Evolutionary conservation across 2,888 invertebrate genomes (phyloP), one percentile per base, ranked within the genome.

Genomic region (Brachyopa scutellaris): DNA sequence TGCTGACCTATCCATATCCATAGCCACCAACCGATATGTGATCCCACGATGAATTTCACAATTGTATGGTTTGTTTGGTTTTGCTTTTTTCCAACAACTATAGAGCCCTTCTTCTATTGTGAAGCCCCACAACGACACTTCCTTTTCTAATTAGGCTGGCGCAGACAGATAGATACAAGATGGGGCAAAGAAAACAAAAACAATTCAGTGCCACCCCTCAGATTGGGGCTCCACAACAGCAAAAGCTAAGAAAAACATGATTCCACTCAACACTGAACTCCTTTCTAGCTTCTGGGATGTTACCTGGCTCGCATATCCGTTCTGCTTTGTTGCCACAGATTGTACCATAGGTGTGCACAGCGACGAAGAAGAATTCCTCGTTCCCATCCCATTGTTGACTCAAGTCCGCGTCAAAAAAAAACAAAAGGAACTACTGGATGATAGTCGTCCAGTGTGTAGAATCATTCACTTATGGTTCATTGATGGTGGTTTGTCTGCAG

Each of bases 401-500:
- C 4, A 6, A 5, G 26, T 26, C 4, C 26, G 26, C 26, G 26
- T 6, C 26, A 26, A 26, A 26, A 5, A 26, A n/a, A n/a, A n/a
- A n/a, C n/a, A n/a, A 26, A 6, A 6, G 6, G 26, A 5, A 26
- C 4, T 26, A 5, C 26, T 21, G 33, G 13, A 23, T 23, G 6
- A 1, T 36, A 9, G 47, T 69, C 45, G 36, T 1, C 49, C 49
- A 29, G 9, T 66, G 67, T 45, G 61, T 42, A 31, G 42, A 67
- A 74, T 74, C 73, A 79, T 67, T 79, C 67, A 73, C 74, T 79
- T 73, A 61, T 73, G 73, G 66, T 79, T 47, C 74, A 74, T 73
- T 66, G 79, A 79, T 73, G 74, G 73, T 47, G 67, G 61, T 55
- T 67, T 55, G 45, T 61, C 61, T 45, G 73, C 7, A 73, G 67